Conservation (phyloP, 1,140 invertebrate species). For the Drosophila bocqueti region DNA sequence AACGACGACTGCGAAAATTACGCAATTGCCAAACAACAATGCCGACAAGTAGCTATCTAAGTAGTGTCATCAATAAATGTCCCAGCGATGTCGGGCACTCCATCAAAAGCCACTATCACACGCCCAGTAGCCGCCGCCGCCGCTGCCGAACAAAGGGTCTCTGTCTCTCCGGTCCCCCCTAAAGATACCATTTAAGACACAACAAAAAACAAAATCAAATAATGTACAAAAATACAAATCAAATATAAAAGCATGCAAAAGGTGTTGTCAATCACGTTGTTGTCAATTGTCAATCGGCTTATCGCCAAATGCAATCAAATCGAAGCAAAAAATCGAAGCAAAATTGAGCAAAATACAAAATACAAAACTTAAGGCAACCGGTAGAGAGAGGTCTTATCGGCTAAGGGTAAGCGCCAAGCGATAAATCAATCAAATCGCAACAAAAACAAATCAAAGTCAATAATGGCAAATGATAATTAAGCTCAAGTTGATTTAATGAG, state of each 20-base stretch:
- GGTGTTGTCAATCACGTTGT: conserved; percentile 41
- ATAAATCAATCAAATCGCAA: conserved; percentile 63
- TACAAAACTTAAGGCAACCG: conserved; percentile 34
- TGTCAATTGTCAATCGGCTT: conserved; percentile 50
- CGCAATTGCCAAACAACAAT: conserved; percentile 22
- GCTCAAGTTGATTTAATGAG: conserved; percentile 35
- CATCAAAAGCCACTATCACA: conserved; percentile 58
- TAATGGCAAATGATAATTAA: conserved; percentile 50
- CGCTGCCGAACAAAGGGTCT: not conserved
- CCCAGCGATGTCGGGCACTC: conserved; percentile 49
- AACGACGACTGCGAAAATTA: conserved; percentile 33
- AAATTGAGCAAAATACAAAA: conserved; percentile 46
- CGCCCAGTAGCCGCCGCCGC: conserved; percentile 12
- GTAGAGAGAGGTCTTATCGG: conserved; percentile 48
- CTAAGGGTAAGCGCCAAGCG: conserved; percentile 34
- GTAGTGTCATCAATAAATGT: conserved; percentile 70
- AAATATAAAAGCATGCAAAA: conserved; percentile 9
- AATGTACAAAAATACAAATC: not conserved
- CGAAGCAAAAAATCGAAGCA: conserved; percentile 13
- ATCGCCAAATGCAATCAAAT: conserved; percentile 60
- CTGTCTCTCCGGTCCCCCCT: too few relatives aligned
- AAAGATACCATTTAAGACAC: conserved; percentile 15
- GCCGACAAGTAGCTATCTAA: conserved; percentile 52
- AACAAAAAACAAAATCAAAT: not conserved
- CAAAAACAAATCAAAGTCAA: conserved; percentile 42